phyloP scores from a whole-genome alignment of 1,140 invertebrate species.

The Leptoteleia sp. region DNA sequence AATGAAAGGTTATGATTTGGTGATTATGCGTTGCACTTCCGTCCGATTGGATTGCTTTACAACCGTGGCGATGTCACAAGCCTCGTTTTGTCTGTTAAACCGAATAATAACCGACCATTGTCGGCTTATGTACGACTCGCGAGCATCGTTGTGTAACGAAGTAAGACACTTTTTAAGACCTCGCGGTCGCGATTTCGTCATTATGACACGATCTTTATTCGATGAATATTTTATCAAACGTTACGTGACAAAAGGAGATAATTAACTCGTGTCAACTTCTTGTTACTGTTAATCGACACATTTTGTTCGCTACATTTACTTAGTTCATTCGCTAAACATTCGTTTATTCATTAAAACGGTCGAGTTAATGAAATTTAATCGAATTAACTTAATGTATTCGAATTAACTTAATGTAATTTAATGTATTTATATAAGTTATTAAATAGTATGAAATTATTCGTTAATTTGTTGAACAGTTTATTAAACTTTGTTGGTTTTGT shows the following conservation, averaged over 20 bases:
- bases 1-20: slow-evolving; percentile 20
- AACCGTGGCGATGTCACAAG: slow-evolving; percentile 34
- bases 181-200: slow-evolving; percentile 36
- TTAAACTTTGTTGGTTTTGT: no score
- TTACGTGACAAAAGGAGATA: slow-evolving; percentile 21
- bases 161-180: slow-evolving; percentile 31
- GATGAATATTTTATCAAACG: slow-evolving; percentile 23
- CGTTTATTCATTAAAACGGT: no score
- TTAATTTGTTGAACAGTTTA: no score
- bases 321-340: no score
- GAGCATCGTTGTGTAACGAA: slow-evolving; percentile 42
- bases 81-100: slow-evolving; percentile 50
- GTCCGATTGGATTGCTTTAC: slow-evolving; percentile 29
- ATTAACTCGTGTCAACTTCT: slow-evolving; percentile 10
- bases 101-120: slow-evolving; percentile 45
- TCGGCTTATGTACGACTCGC: slow-evolving; percentile 36
- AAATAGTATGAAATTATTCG: no score
- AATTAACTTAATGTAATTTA: no score
- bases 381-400: no score
- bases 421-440: no score
- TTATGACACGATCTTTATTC: slow-evolving; percentile 31
- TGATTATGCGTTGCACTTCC: slow-evolving; percentile 24
- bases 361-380: no score
- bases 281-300: no score
- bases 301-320: no score